These are phyloP conservation scores for Bubo bubo DNA, from an alignment of 2,113 vertebrate species.

Conservation along the genomic window DNA sequence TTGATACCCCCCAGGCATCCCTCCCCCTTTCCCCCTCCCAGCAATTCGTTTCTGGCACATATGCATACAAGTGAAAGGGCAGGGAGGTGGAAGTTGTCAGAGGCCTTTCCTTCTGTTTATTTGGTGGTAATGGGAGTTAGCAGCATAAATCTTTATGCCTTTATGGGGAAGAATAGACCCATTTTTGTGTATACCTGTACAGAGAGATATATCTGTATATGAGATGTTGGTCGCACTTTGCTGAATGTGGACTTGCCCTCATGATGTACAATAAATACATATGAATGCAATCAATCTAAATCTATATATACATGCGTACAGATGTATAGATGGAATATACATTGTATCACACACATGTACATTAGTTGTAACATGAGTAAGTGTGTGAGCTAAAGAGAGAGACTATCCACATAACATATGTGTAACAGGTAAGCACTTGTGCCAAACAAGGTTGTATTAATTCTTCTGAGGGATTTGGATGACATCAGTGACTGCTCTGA, in stretches of 20 bases:
- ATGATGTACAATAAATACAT: constrained; percentile 72
- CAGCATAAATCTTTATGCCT: constrained; percentile 66
- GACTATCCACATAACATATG: constrained; percentile 46
- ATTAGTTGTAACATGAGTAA: constrained; percentile 25
- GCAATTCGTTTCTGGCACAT: constrained; percentile 66
- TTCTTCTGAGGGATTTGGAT: constrained; percentile 34
- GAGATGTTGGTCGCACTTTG: constrained; percentile 75
- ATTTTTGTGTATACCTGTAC: constrained; percentile 77
- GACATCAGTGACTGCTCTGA: not conserved
- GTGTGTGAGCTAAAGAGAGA: constrained; percentile 74
- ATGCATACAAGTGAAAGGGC: constrained; percentile 60
- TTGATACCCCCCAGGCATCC: constrained; percentile 12
- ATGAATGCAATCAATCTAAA: constrained; percentile 63
- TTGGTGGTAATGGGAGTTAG: constrained; percentile 63
- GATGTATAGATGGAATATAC: not conserved
- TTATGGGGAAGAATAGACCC: constrained; percentile 52
- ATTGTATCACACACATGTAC: constrained; percentile 12
- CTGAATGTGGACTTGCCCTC: constrained; percentile 77
- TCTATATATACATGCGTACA: constrained; percentile 63
- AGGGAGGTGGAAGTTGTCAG: constrained; percentile 60
- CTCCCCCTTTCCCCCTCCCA: not conserved
- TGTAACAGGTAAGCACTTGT: constrained; percentile 70
- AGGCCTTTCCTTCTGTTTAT: constrained; percentile 73
- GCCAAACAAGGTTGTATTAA: constrained; percentile 59
- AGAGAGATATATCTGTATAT: constrained; percentile 72